Percentiles rank a stretch among this genome's conserved stretches.
These are phyloP conservation scores for Bucco capensis DNA, from an alignment of 2,113 vertebrate species.

Conservation along the genomic window DNA sequence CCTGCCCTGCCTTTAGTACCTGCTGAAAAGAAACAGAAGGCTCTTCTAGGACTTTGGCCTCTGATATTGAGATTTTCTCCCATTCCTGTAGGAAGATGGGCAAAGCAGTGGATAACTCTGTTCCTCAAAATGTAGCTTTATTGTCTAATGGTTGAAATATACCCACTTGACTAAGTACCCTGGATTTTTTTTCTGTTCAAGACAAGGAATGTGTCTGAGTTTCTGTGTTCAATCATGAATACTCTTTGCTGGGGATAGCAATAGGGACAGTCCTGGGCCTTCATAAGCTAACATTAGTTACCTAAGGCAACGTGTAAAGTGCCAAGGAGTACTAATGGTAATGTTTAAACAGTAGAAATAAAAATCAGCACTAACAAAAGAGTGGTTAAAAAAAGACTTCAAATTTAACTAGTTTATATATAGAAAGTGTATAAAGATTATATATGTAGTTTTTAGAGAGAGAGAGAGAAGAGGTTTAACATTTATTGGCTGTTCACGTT, in stretches of 20 bases:
- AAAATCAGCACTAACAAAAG: background rate
- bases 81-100: background rate
- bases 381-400: background rate
- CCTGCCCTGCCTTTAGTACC: background rate
- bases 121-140: background rate
- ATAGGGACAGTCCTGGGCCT: background rate
- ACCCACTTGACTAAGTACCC: background rate
- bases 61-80: background rate
- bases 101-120: background rate
- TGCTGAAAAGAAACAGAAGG: background rate
- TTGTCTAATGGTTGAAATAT: background rate
- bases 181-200: background rate
- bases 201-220: background rate
- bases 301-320: background rate
- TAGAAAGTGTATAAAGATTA: background rate
- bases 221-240: background rate
- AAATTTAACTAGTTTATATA: background rate
- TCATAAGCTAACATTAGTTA: background rate
- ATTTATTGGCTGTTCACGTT: conserved; percentile 11
- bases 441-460: background rate
- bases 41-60: background rate
- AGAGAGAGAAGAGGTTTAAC: background rate
- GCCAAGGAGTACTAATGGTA: background rate
- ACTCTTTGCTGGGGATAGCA: background rate
- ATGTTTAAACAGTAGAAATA: background rate